Evolutionary conservation across 2,113 vertebrate genomes (phyloP).

Genomic region (Aegotheles bennettii): DNA sequence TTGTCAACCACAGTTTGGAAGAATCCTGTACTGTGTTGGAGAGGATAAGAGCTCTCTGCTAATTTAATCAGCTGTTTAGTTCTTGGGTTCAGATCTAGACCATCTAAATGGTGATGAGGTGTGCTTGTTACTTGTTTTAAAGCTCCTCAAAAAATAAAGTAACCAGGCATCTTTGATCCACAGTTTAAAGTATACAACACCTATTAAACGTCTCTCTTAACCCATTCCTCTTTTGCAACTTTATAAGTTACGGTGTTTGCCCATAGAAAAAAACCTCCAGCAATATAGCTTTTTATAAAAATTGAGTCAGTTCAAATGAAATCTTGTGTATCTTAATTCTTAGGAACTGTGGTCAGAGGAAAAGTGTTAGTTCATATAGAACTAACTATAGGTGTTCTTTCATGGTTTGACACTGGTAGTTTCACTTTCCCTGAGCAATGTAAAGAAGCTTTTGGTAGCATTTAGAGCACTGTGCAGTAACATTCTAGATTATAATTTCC

Average conservation of each 20-base stretch:
- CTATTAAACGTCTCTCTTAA: neutral
- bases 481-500: neutral
- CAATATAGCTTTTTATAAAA: neutral
- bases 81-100: neutral
- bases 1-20: neutral
- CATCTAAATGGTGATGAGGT: neutral
- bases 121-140: neutral
- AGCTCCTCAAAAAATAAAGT: neutral
- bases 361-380: neutral
- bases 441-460: neutral
- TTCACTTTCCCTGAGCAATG: neutral
- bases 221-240: neutral
- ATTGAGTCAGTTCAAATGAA: neutral
- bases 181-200: neutral
- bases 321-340: neutral
- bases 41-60: neutral
- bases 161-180: neutral
- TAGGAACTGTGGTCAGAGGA: neutral
- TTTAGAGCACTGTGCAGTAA: neutral
- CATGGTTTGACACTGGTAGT: neutral
- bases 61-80: neutral
- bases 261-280: neutral
- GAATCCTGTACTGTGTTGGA: neutral
- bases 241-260: neutral
- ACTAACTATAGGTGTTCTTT: neutral